Evolutionary conservation across 2,888 invertebrate species (phyloP).

Genomic region (Phania funesta): DNA sequence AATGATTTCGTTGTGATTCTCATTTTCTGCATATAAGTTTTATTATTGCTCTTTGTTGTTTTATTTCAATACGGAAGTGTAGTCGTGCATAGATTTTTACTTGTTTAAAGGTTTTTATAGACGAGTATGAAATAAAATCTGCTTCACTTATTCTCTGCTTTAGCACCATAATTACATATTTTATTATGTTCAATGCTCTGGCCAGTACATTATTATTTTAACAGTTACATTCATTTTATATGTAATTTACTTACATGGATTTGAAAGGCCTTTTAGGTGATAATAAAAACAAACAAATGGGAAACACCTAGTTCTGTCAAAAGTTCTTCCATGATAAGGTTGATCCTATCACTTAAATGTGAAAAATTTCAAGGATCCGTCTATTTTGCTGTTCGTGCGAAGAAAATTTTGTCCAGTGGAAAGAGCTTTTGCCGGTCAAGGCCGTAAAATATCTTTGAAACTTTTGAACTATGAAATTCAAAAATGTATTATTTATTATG

Average conservation of each 20-base stretch:
- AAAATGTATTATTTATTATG: no score
- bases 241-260: background rate
- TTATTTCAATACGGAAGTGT: constrained; percentile 59
- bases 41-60: background rate
- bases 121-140: constrained; percentile 35
- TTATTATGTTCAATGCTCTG: constrained; percentile 19
- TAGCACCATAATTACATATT: constrained; percentile 17
- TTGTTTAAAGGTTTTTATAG: constrained; percentile 27
- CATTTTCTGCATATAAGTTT: constrained; percentile 23
- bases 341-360: no score
- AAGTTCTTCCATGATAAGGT: no score
- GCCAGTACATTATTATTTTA: constrained; percentile 44
- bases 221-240: constrained; percentile 37
- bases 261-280: no score
- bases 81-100: constrained; percentile 55
- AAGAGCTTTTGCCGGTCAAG: no score
- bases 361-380: no score
- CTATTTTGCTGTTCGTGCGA: no score
- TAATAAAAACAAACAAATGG: no score
- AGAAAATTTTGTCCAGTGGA: no score
- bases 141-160: constrained; percentile 45
- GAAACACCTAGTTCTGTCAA: no score
- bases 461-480: no score
- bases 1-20: constrained; percentile 29
- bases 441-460: no score